A percentile compares a stretch with the other conserved stretches of the same genome.
Evolutionary conservation across 2,113 vertebrate genomes (phyloP).

Genomic region (Xerus inauris): DNA sequence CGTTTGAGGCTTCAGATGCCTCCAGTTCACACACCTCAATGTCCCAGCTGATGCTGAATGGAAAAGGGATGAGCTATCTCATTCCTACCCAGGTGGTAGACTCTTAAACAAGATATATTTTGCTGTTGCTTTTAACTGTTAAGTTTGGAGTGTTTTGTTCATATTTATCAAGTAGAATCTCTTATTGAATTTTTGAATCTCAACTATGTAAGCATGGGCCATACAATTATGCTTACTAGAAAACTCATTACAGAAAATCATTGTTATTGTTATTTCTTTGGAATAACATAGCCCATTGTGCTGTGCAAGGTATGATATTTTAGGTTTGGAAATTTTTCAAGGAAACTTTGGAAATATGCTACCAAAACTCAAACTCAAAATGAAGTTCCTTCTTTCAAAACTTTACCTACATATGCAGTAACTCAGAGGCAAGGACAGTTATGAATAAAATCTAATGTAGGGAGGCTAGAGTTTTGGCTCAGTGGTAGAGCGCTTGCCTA

Average conservation of each 20-base stretch:
- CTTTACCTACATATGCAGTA: not conserved
- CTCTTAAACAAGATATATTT: not conserved
- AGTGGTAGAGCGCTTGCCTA: no score
- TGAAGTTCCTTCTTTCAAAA: not conserved
- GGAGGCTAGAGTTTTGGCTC: no score
- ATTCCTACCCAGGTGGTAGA: not conserved
- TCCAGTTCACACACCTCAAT: not conserved
- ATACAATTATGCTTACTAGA: not conserved
- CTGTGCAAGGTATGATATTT: not conserved
- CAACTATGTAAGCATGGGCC: not conserved
- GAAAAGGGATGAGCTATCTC: not conserved
- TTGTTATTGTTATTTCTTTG: constrained; percentile 1
- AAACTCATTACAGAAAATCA: not conserved
- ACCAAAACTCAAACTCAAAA: constrained; percentile 5
- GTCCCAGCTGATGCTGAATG: not conserved
- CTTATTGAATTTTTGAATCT: not conserved
- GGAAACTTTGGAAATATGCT: not conserved
- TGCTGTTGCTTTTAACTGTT: not conserved
- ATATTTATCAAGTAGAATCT: not conserved
- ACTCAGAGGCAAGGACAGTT: not conserved
- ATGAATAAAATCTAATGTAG: not conserved
- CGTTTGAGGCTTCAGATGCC: not conserved
- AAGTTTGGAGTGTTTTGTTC: not conserved
- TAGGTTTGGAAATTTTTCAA: not conserved
- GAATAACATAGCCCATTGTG: not conserved